Evolutionary conservation across 1,140 invertebrate species (phyloP), one percentile per base, ranked within the genome.

Genomic region (Ylistrum balloti): DNA sequence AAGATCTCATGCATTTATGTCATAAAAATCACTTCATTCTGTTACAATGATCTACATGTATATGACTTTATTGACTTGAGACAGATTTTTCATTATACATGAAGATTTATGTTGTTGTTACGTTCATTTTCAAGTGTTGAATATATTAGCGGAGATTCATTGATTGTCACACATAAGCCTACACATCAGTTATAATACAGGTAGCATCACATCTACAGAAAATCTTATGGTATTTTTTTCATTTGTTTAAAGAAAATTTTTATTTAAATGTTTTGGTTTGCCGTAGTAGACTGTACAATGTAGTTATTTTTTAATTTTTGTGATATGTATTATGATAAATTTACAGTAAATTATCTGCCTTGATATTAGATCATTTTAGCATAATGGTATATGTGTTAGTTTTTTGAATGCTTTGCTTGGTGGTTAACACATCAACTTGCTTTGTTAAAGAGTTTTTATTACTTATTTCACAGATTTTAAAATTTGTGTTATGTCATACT

Each of bases 301-400:
- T 74, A 74, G 56, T 74, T 74, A n/a, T 74, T 74, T n/a, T n/a
- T 74, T 74, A 74, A 74, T 28, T 17, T 74, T 74, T 74, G 20
- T n/a, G 28, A 74, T 28, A 74, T 74, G 22, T 74, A 28, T 28
- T 28, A 74, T 74, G n/a, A 28, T 74, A 74, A 9, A 74, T 74
- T 28, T n/a, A 17, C 5, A 9, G 1, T 45, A 17, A 45, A 45
- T 45, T 45, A 17, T 28, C 56, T 17, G 56, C 22, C 56, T 74
- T 74, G 56, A 38, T 38, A 38, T 38, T 38, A 38, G 56, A 74
- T 74, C 20, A 28, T 74, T 74, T 74, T 74, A 74, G 5, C 28
- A 28, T 56, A 20, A 7, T 28, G n/a, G 56, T 74, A 74, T 20
- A 74, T n/a, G 0, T 9, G n/a, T 28, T 74, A 74, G n/a, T 74